Evolutionary conservation across 1,140 invertebrate genomes (phyloP), one percentile per base, ranked within the genome.

Genomic region (Scaptodrosophila lebanonensis): DNA sequence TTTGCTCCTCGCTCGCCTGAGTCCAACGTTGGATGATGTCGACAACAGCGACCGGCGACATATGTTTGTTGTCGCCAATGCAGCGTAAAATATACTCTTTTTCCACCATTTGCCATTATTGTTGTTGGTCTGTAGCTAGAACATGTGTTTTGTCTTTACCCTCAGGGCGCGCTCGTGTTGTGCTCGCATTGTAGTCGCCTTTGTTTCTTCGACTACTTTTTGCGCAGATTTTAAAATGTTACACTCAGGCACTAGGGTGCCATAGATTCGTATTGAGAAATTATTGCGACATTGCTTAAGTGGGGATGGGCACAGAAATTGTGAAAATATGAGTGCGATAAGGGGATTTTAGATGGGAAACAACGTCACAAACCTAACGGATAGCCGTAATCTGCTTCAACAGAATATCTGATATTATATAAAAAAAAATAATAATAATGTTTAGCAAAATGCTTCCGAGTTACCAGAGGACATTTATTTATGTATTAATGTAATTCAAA

Each of bases 51-150:
- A 45, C 53, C n/a, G 39, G 32, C 49, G 53, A 66, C 64, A 66
- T 66, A 66, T 66, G 59, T 66, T 66, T 33, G 59, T 42, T 66
- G 64, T 66, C 64, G 59, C 60, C 64, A 66, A 63, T 66, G 60
- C 59, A 63, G 64, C 64, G 60, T 66, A 53, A 58, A 63, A 66
- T 63, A 57, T 52, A 36, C 51, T 57, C 42, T 66, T 58, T 60
- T 49, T 44, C 3, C 11, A 30, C 7, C 35, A 11, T 29, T 45
- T 43, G 27, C 27, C 36, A 20, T 43, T 32, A 12, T n/a, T 43
- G 29, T 30, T 35, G 13, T 47, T 47, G 22, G 27, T 56, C n/a
- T 48, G 17, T 25, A 22, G 48, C 32, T 44, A 38, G 32, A 60
- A 60, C 57, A 60, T 60, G 50, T 53, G 57, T 53, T 60, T 53